Evolutionary conservation across 2,797 vertebrate genomes (phyloP).

Genomic region (Ctenosaura bakeri): DNA sequence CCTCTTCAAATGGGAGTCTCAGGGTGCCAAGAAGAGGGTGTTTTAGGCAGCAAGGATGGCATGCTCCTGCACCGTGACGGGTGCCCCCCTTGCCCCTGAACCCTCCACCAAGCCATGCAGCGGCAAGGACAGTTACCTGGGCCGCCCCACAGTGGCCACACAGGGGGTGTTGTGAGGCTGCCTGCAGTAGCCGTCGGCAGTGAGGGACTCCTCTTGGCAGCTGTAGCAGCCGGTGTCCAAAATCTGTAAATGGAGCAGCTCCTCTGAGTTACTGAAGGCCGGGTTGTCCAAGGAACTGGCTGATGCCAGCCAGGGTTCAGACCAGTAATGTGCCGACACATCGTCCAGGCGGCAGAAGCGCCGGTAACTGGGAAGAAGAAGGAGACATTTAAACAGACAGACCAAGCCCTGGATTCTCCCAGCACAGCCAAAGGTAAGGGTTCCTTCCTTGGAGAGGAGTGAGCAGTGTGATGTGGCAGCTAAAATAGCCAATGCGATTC

Average conservation of each 20-base stretch:
- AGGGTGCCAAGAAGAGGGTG: too few species aligned
- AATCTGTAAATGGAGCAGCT: constrained; percentile 87
- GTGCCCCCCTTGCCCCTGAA: too few species aligned
- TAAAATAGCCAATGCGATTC: too few species aligned
- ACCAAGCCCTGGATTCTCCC: too few species aligned
- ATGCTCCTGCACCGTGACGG: too few species aligned
- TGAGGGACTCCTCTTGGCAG: constrained; percentile 83
- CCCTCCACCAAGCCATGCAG: neutral
- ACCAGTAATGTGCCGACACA: constrained; percentile 89
- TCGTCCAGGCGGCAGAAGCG: constrained; percentile 93
- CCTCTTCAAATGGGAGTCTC: too few species aligned
- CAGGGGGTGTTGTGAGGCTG: rapidly evolving
- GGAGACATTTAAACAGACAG: neutral
- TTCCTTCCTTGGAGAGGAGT: too few species aligned
- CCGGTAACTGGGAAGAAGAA: constrained; percentile 82
- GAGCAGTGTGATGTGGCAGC: too few species aligned
- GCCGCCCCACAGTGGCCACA: rapidly evolving
- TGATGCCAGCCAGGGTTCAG: constrained; percentile 83
- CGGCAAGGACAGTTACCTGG: constrained; percentile 27
- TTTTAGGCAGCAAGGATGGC: too few species aligned
- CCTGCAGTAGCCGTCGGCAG: constrained; percentile 76
- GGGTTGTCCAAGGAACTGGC: constrained; percentile 90
- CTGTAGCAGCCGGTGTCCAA: constrained; percentile 85
- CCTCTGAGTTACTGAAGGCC: constrained; percentile 88
- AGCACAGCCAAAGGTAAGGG: too few species aligned